phyloP scores from a whole-genome alignment of 2,888 invertebrate species.

The Aplocera efformata region DNA sequence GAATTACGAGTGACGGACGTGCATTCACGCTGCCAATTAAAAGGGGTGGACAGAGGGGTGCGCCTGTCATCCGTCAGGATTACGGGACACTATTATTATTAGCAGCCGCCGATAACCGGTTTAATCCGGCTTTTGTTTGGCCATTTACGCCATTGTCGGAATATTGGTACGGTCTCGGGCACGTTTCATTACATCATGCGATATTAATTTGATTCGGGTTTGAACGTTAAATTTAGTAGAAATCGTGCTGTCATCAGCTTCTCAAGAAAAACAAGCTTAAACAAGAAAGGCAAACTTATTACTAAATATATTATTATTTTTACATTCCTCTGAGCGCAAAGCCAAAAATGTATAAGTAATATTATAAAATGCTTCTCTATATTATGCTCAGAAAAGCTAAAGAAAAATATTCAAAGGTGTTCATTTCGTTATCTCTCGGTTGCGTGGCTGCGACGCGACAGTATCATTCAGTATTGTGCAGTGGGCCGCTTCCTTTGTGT shows the following conservation, averaged over 20 bases:
- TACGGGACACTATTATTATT: slow-evolving; percentile 74
- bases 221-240: too few species aligned
- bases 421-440: slow-evolving; percentile 28
- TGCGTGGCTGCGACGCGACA: slow-evolving; percentile 1
- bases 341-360: too few species aligned
- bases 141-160: slow-evolving; percentile 44
- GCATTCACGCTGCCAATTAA: slow-evolving; percentile 70
- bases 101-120: slow-evolving; percentile 65
- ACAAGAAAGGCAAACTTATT: too few species aligned
- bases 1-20: slow-evolving; percentile 65
- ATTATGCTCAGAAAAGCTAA: slow-evolving; percentile 16
- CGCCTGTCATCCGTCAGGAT: slow-evolving; percentile 71
- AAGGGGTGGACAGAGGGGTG: slow-evolving; percentile 63
- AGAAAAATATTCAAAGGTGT: slow-evolving; percentile 34
- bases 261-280: too few species aligned
- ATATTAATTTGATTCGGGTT: too few species aligned
- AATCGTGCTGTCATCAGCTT: too few species aligned
- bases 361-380: too few species aligned
- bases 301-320: too few species aligned
- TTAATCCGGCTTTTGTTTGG: slow-evolving; percentile 64
- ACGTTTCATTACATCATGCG: background rate
- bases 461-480: slow-evolving; percentile 9
- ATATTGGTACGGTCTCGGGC: slow-evolving; percentile 11
- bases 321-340: too few species aligned
- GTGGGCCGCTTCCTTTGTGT: background rate